Percentiles rank a stretch among this genome's conserved stretches.
These are phyloP conservation scores for Timandra comae DNA, from an alignment of 2,888 invertebrate species.

Conservation along the genomic window DNA sequence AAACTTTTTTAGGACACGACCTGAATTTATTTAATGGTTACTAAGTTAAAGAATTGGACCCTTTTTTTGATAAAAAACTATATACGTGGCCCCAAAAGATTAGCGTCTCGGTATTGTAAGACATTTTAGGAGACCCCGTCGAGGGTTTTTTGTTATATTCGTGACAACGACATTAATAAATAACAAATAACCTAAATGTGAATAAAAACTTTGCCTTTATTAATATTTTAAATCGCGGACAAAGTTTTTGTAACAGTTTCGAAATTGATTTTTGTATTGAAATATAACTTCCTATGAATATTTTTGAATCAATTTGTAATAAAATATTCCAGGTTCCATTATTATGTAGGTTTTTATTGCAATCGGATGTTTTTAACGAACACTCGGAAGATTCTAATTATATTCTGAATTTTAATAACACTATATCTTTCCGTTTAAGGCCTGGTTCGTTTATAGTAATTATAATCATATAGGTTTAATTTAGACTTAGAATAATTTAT, in stretches of 20 bases:
- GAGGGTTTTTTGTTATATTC: conserved; percentile 46
- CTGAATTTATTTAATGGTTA: conserved; percentile 73
- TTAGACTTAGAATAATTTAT: too few species aligned
- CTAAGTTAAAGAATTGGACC: conserved; percentile 63
- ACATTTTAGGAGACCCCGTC: conserved; percentile 45
- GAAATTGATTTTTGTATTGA: conserved; percentile 28
- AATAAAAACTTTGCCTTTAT: conserved; percentile 45
- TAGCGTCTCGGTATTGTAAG: conserved; percentile 60
- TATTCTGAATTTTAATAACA: too few species aligned
- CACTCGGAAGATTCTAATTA: too few species aligned
- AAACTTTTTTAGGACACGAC: conserved; percentile 39
- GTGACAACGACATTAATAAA: conserved; percentile 67
- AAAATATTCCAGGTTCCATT: conserved; percentile 7
- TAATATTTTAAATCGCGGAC: conserved; percentile 44
- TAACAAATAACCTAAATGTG: conserved; percentile 61
- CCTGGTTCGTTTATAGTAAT: too few species aligned
- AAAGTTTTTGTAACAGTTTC: conserved; percentile 29
- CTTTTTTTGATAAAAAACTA: conserved; percentile 62
- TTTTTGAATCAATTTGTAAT: conserved; percentile 14
- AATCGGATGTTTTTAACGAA: too few species aligned
- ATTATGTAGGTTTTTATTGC: conserved; percentile 1
- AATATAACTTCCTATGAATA: conserved; percentile 15
- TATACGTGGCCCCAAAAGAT: conserved; percentile 60
- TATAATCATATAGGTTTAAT: too few species aligned
- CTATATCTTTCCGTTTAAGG: too few species aligned